Evolutionary conservation across 2,797 vertebrate species (phyloP), one percentile per base, ranked within the genome.

Genomic region (Linurgus olivaceus): DNA sequence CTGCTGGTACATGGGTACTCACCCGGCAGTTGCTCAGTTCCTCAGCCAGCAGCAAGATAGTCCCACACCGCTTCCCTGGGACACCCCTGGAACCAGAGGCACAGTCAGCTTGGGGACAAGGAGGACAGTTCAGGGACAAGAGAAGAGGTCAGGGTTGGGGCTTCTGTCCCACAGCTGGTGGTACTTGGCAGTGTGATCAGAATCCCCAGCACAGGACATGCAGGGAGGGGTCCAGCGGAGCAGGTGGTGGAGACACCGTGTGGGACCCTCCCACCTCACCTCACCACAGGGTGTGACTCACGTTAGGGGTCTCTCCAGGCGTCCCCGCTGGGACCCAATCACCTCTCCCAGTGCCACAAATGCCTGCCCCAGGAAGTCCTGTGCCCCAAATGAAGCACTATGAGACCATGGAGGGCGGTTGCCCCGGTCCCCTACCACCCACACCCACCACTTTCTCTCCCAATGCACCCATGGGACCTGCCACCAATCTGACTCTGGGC

Each of bases 11-110:
- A 9, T 0, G 0, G 20, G 33, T 35, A 31, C 99, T 99, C 93
- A 99, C 99, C 98, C 99, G 98, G 95, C 99, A 99, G 97, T 99
- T 99, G 98, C 99, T 99, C 94, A 99, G 98, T 90, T 99, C 99
- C 96, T 99, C 99, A 0, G 98, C 99, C 45, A 98, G 98, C 95
- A 99, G 98, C 96, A 99, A 77, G 82, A 99, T 98, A 91, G 96
- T 98, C 90, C 99, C 99, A 93, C 99, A 99, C 81, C 98, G 99
- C 97, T 99, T 99, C 50, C 99, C 98, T 11, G 98, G 99, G 81
- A 99, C 97, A 45, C 99, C 99, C 93, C 99, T 99, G 94, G 47
- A 96, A 92, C 72, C 59, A 93, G 86, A 97, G 84, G 29, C 18
- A 50, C 1, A 11, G 33, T 96, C 38, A 83, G 35, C 38, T 57